Conservation (phyloP, 2,797 vertebrate species). For the Melopsittacus undulatus region DNA sequence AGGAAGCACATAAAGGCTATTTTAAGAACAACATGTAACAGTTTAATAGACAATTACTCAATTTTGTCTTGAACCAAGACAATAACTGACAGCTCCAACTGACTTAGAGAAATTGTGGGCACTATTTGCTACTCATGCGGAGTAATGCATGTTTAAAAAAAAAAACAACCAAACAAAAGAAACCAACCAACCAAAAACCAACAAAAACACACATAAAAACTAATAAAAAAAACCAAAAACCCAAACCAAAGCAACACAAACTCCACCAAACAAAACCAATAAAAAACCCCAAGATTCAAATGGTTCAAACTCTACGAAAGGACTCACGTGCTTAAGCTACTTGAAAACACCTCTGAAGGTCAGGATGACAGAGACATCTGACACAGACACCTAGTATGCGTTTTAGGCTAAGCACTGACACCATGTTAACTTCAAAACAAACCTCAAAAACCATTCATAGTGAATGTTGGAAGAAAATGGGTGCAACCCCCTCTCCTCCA, state of each 20-base stretch:
- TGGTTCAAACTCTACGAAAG: not conserved
- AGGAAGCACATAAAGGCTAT: not conserved
- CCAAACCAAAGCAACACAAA: not conserved
- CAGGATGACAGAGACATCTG: not conserved
- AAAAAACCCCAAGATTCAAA: not conserved
- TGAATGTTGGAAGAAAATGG: not conserved
- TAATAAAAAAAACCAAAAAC: no score
- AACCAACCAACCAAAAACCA: not conserved
- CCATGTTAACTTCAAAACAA: not conserved
- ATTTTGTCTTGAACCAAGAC: not conserved
- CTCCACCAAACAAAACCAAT: not conserved
- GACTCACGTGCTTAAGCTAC: accelerated
- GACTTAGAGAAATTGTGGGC: not conserved
- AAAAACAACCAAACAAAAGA: not conserved
- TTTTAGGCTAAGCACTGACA: not conserved
- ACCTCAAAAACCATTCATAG: not conserved
- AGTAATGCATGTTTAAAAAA: not conserved
- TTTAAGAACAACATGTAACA: not conserved
- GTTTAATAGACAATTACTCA: not conserved
- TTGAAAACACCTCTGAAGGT: not conserved
- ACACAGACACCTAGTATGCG: not conserved
- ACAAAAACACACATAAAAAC: not conserved
- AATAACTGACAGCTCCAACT: not conserved
- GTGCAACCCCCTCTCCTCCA: not conserved
- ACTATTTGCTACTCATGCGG: not conserved